These are phyloP conservation scores for Lapara coniferarum DNA, from an alignment of 2,888 invertebrate species.

Conservation along the genomic window DNA sequence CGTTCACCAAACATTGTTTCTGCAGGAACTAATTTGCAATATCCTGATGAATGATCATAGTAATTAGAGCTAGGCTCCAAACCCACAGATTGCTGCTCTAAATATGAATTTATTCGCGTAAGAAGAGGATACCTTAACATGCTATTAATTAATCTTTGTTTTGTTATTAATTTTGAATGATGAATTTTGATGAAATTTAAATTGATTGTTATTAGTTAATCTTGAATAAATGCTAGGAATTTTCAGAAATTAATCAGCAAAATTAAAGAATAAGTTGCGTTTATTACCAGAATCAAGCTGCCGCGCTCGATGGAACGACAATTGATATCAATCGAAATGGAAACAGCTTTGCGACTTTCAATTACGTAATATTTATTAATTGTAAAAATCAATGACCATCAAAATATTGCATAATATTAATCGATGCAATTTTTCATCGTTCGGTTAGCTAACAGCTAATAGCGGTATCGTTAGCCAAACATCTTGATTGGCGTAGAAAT, in stretches of 20 bases:
- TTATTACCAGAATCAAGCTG: not conserved
- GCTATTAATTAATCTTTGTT: slow-evolving; percentile 5
- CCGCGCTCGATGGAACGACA: not conserved
- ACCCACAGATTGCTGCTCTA: slow-evolving; percentile 9
- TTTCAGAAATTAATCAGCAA: not conserved
- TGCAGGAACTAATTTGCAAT: slow-evolving; percentile 41
- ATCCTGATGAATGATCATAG: slow-evolving; percentile 38
- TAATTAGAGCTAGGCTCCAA: slow-evolving; percentile 26
- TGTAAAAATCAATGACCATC: not conserved
- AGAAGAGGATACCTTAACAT: not conserved
- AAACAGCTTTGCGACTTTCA: slow-evolving; percentile 9
- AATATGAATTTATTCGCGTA: slow-evolving; percentile 8
- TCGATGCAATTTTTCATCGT: slow-evolving; percentile 10
- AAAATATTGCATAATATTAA: slow-evolving; percentile 7
- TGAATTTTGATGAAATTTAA: no score
- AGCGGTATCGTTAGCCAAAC: slow-evolving; percentile 3
- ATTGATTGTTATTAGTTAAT: slow-evolving; percentile 1
- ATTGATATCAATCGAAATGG: not conserved
- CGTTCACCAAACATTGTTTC: slow-evolving; percentile 29
- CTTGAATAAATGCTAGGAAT: not conserved
- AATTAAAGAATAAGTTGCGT: not conserved
- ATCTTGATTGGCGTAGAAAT: slow-evolving; percentile 21
- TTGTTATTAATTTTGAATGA: no score
- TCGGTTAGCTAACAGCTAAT: slow-evolving; percentile 4
- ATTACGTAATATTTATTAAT: slow-evolving; percentile 8